Conservation (phyloP, 1,140 invertebrate genomes). For the Argopecten irradians region DNA sequence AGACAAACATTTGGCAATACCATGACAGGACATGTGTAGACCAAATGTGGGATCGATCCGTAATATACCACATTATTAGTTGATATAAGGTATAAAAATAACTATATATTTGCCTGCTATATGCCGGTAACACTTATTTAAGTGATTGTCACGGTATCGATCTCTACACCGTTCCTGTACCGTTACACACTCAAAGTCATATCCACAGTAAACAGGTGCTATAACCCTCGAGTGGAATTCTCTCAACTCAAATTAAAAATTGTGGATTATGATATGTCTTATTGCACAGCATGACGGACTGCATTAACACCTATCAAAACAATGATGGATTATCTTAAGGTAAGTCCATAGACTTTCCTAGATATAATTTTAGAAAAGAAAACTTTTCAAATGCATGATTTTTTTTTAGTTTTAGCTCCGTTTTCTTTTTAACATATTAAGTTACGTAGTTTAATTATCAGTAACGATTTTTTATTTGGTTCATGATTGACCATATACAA, state of each 20-base stretch:
- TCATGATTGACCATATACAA: no score
- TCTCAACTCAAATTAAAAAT: background rate
- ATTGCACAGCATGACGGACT: background rate
- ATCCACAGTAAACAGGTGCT: background rate
- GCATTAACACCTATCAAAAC: background rate
- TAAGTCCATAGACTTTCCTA: background rate
- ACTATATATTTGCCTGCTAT: background rate
- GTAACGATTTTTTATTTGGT: no score
- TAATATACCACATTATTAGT: slow-evolving; percentile 2
- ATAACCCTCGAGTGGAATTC: background rate
- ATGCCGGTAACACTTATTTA: background rate
- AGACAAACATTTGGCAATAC: background rate
- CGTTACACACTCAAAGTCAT: background rate
- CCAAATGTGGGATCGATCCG: background rate
- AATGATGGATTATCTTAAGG: slow-evolving; percentile 7
- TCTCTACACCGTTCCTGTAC: background rate
- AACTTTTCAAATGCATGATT: no score
- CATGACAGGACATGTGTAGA: background rate
- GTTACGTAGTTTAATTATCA: no score
- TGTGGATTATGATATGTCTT: background rate
- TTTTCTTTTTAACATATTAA: no score
- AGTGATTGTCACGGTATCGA: background rate
- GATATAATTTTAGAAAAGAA: no score
- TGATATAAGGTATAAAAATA: background rate
- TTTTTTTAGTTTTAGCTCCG: no score